Percentiles rank a stretch among this genome's conserved stretches.
Evolutionary conservation across 2,113 vertebrate species (phyloP).

Genomic region (Acrocephalus kingi): DNA sequence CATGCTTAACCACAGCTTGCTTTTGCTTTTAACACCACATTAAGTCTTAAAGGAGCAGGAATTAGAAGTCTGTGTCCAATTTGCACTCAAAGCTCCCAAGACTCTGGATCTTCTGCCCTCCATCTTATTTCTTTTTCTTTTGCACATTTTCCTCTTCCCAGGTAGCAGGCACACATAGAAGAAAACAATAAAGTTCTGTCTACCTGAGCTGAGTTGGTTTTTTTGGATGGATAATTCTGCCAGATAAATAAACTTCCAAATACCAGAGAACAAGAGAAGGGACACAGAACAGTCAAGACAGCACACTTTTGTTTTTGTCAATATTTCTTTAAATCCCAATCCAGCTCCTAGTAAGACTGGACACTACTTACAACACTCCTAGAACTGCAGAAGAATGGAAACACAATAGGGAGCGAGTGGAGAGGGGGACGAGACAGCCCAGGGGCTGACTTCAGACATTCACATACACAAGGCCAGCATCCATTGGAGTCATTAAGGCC

Average conservation of each 20-base stretch:
- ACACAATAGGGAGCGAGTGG: constrained; percentile 66
- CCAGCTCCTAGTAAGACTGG: constrained; percentile 74
- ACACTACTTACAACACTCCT: constrained; percentile 73
- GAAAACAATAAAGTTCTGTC: not conserved
- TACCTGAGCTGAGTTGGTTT: constrained; percentile 21
- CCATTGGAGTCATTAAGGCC: constrained; percentile 66
- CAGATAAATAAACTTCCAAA: constrained; percentile 54
- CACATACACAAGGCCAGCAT: constrained; percentile 67
- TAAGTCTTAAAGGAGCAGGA: not conserved
- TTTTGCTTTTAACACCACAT: not conserved
- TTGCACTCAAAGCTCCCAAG: not conserved
- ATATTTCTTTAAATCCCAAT: constrained; percentile 67
- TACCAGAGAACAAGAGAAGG: constrained; percentile 64
- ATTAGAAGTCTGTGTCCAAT: constrained; percentile 16
- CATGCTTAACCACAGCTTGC: not conserved
- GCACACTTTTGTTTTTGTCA: constrained; percentile 70
- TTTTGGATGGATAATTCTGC: constrained; percentile 27
- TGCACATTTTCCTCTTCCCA: constrained; percentile 14
- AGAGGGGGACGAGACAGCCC: constrained; percentile 68
- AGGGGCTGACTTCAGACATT: constrained; percentile 68
- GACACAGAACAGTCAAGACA: constrained; percentile 73
- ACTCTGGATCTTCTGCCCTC: not conserved
- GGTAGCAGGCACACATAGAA: constrained; percentile 49
- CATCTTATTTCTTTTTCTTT: not conserved
- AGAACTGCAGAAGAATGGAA: constrained; percentile 71